phyloP scores from a whole-genome alignment of 2,113 vertebrate genomes.

The Stigmatopora nigra region DNA sequence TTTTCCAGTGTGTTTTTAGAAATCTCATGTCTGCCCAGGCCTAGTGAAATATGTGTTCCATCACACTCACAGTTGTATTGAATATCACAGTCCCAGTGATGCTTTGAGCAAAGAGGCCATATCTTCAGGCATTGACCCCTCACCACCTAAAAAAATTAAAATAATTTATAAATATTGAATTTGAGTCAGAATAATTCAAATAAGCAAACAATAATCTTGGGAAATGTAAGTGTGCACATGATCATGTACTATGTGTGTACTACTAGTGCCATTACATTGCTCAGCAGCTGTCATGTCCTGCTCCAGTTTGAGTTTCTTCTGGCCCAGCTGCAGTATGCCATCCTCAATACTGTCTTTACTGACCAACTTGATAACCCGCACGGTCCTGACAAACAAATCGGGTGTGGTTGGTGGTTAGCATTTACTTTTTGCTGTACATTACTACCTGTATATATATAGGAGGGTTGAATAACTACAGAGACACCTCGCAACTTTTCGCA shows the following conservation, averaged over 20 bases:
- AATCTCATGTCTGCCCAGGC: conserved; percentile 23
- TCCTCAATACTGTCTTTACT: conserved; percentile 88
- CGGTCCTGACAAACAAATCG: conserved; percentile 71
- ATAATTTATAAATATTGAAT: neutral
- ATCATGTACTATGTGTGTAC: neutral
- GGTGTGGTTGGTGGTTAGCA: neutral
- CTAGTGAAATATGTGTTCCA: neutral
- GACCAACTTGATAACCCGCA: conserved; percentile 88
- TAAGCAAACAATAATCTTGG: no score
- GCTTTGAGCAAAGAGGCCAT: conserved; percentile 91
- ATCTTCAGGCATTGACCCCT: conserved; percentile 81
- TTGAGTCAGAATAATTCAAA: neutral
- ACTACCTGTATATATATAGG: no score
- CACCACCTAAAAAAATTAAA: conserved; percentile 71
- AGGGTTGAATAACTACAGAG: neutral
- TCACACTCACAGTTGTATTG: conserved; percentile 16
- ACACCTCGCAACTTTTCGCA: no score
- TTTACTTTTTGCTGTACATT: neutral
- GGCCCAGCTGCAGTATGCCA: conserved; percentile 83
- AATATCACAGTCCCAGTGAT: conserved; percentile 82
- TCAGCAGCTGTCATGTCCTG: conserved; percentile 90
- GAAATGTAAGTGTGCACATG: neutral
- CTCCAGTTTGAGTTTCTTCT: conserved; percentile 90
- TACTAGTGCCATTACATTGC: conserved; percentile 66
- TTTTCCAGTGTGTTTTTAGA: conserved; percentile 20